phyloP scores from a whole-genome alignment of 1,140 invertebrate genomes.

The Pseudachorutes palmiensis region DNA sequence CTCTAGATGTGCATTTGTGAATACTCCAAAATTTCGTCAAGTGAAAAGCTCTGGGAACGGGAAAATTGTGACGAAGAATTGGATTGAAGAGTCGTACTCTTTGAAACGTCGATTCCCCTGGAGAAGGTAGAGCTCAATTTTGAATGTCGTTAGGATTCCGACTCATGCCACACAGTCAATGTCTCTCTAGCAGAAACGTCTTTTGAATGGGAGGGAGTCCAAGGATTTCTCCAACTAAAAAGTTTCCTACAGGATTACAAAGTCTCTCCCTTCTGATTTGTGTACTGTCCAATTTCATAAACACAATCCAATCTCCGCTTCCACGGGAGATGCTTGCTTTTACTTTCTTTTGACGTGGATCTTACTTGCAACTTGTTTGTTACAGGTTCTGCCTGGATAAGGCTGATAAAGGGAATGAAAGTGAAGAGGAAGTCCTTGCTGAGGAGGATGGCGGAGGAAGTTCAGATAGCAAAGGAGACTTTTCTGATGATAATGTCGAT shows the following conservation, averaged over 20 bases:
- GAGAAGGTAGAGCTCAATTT: slow-evolving; percentile 48
- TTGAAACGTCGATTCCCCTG: slow-evolving; percentile 60
- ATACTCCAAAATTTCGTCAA: slow-evolving; percentile 76
- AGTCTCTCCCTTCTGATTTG: background rate
- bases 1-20: slow-evolving; percentile 72
- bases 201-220: background rate
- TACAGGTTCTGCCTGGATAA: slow-evolving; percentile 40
- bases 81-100: slow-evolving; percentile 62
- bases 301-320: too few relatives aligned
- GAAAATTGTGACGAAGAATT: slow-evolving; percentile 63
- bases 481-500: background rate
- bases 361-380: background rate
- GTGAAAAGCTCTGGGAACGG: slow-evolving; percentile 53
- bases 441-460: slow-evolving; percentile 20
- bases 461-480: background rate
- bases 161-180: background rate
- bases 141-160: background rate
- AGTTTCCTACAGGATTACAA: too few relatives aligned
- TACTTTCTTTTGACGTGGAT: background rate
- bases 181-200: background rate
- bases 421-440: slow-evolving; percentile 42
- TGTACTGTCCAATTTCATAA: background rate
- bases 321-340: background rate
- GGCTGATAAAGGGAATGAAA: slow-evolving; percentile 38
- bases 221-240: too few relatives aligned